Base-by-base conservation (phyloP, 2,797 vertebrate species). In the Acanthurus tractus region DNA sequence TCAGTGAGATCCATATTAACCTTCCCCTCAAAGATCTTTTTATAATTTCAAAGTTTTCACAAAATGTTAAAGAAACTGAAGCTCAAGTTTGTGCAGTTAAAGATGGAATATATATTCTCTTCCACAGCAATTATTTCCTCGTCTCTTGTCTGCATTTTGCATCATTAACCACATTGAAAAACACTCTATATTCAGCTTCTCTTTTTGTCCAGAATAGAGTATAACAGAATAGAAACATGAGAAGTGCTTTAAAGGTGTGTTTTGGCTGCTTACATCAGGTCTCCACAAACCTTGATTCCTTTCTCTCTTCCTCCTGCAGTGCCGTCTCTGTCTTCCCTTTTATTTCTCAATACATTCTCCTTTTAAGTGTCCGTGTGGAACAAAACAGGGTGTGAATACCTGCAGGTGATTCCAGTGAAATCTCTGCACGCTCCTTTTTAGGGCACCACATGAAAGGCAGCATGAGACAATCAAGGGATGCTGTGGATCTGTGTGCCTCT, bases 401-500 rank as follows among this genome's bases (percentile, higher is more conserved):
- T 83, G 77, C 79, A 79, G 87, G 87, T 64, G 81, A 87, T 82
- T 76, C 55, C 66, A 81, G 57, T 45, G 59, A 69, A 81, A 75
- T 79, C 78, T 50, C 82, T 65, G 54, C 70, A n/a, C 6, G 14
- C 52, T 86, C 42, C 61, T 79, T 85, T 86, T 83, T 68, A 75
- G 83, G 80, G 72, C 73, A 69, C 49, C 49, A 63, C 82, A 86
- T 88, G 74, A 88, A 89, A 91, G 79, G 63, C 64, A 55, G 69
- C 77, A 50, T 53, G 48, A 76, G 70, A 46, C 8, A 1, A 71
- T 46, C 49, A 61, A 34, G 61, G 65, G 63, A 66, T 29, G 29
- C 63, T 76, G 78, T 61, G 38, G 52, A 22, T 59, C 34, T 64
- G 64, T 75, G 62, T 68, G 34, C 55, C 34, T 66, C 52, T 53